Percentiles rank a stretch among this genome's conserved stretches.
Evolutionary conservation across 2,797 vertebrate genomes (phyloP).

Genomic region (Pelodytes ibericus): DNA sequence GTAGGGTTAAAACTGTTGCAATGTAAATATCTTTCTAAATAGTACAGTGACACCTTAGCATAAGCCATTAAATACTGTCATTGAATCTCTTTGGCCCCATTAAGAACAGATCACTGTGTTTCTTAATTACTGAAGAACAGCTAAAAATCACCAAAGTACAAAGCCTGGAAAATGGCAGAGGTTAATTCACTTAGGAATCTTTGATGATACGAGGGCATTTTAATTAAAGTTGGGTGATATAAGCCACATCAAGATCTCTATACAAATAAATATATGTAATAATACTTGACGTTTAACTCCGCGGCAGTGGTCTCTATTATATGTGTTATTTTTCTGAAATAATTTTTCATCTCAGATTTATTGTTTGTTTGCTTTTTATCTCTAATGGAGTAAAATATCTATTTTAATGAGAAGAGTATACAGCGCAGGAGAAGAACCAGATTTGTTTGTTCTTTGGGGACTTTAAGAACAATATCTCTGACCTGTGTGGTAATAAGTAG

Average conservation of each 20-base stretch:
- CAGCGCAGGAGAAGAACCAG: background rate
- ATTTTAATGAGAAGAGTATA: background rate
- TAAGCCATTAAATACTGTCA: background rate
- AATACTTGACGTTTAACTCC: background rate
- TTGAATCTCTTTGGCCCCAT: conserved; percentile 11
- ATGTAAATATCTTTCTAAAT: background rate
- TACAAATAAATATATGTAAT: background rate
- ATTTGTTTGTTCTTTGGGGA: background rate
- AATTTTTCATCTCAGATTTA: background rate
- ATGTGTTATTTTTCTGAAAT: background rate
- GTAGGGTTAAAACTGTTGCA: background rate
- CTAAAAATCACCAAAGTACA: background rate
- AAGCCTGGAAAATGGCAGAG: background rate
- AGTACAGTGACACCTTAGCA: background rate
- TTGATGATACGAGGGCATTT: background rate
- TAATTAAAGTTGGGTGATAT: conserved; percentile 3
- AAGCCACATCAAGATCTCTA: conserved; percentile 2
- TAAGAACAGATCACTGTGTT: conserved; percentile 22
- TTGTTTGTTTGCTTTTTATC: background rate
- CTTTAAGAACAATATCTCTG: background rate
- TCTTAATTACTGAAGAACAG: conserved; percentile 1
- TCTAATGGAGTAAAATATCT: background rate
- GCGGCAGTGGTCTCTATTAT: background rate
- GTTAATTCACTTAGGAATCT: background rate
- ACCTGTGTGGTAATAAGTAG: background rate